These are phyloP conservation scores for Teleiodes luculella DNA, from an alignment of 2,888 invertebrate species.

Conservation along the genomic window DNA sequence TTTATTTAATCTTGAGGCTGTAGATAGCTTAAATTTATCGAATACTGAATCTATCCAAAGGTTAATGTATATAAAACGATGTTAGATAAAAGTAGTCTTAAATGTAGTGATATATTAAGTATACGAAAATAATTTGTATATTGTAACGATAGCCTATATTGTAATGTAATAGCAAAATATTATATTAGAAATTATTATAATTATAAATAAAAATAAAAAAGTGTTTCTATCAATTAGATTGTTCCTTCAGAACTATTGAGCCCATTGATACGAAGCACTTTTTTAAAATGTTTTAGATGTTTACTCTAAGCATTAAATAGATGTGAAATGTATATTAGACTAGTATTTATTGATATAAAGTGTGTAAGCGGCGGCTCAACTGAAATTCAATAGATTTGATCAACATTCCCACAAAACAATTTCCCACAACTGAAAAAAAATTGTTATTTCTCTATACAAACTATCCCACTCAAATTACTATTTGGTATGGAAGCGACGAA, in stretches of 20 bases:
- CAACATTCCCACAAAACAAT: too few relatives aligned
- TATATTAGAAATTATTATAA: background rate
- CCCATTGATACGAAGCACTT: slow-evolving; percentile 66
- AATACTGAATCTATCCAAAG: slow-evolving; percentile 1
- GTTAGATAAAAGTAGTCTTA: background rate
- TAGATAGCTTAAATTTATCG: too few relatives aligned
- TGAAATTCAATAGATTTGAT: too few relatives aligned
- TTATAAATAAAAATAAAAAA: slow-evolving; percentile 47
- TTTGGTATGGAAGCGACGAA: too few relatives aligned
- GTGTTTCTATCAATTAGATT: slow-evolving; percentile 60
- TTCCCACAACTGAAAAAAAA: too few relatives aligned
- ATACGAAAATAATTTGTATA: slow-evolving; percentile 22
- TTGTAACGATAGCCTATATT: background rate
- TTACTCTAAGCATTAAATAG: background rate
- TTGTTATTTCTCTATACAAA: too few relatives aligned
- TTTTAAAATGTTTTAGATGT: slow-evolving; percentile 34
- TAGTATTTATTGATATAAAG: too few relatives aligned
- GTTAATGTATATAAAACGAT: background rate
- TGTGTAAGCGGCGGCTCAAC: too few relatives aligned
- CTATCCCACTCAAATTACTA: too few relatives aligned
- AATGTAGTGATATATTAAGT: slow-evolving; percentile 11
- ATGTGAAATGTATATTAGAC: slow-evolving; percentile 4
- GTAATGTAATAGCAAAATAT: background rate
- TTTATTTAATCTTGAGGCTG: too few relatives aligned
- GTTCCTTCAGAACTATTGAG: slow-evolving; percentile 65